These are phyloP conservation scores for Oreochromis mossambicus DNA, from an alignment of 2,797 vertebrate species.

Conservation along the genomic window DNA sequence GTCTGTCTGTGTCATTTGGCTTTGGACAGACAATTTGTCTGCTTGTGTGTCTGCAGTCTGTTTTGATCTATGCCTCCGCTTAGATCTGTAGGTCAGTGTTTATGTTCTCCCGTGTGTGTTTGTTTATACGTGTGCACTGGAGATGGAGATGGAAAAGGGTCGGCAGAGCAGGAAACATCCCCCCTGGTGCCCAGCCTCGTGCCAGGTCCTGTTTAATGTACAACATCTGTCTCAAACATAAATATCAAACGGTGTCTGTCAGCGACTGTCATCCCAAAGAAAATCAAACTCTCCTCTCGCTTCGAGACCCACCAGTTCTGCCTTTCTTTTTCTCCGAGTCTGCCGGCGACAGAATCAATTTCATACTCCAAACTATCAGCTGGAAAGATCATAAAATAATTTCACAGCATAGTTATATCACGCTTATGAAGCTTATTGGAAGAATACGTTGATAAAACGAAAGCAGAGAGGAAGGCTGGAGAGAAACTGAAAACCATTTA, in stretches of 20 bases:
- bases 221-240: constrained; percentile 49
- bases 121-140: constrained; percentile 18
- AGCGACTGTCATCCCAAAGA: not conserved
- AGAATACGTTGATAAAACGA: not conserved
- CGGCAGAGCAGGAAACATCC: not conserved
- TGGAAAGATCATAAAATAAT: constrained; percentile 29
- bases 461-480: not conserved
- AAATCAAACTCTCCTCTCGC: not conserved
- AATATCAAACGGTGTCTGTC: constrained; percentile 31
- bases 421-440: not conserved
- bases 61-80: not conserved
- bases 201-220: constrained; percentile 43
- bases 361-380: constrained; percentile 20
- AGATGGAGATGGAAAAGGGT: not conserved
- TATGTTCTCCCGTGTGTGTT: not conserved
- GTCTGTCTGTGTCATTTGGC: not conserved
- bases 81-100: constrained; percentile 19
- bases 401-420: constrained; percentile 20
- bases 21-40: constrained; percentile 6
- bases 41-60: not conserved
- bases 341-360: constrained; percentile 6
- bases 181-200: constrained; percentile 18
- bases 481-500: not conserved
- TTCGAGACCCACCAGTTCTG: not conserved
- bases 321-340: not conserved